These are phyloP conservation scores for Melierax canorus DNA, from an alignment of 2,113 vertebrate species.

Conservation along the genomic window DNA sequence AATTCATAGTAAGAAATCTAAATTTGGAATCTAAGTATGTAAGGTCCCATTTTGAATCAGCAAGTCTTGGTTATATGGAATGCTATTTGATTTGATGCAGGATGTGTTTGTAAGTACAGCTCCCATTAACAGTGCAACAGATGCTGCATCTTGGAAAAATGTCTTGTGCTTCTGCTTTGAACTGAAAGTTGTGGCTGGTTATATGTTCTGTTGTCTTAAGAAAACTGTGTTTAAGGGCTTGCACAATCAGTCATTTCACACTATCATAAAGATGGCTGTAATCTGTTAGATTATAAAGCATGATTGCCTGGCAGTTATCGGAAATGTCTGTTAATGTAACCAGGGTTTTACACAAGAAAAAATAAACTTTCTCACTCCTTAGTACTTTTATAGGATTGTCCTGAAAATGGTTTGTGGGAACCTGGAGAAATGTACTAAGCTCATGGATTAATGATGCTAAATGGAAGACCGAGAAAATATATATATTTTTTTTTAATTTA, in stretches of 20 bases:
- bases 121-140: not conserved
- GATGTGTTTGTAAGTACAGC: not conserved
- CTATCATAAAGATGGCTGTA: not conserved
- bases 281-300: not conserved
- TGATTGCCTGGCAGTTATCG: not conserved
- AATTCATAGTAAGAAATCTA: not conserved
- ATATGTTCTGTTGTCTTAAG: not conserved
- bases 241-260: not conserved
- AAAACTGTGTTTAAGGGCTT: not conserved
- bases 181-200: not conserved
- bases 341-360: not conserved
- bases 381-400: not conserved
- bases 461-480: not conserved
- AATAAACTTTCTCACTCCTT: not conserved
- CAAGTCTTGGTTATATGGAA: not conserved
- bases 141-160: not conserved
- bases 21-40: not conserved
- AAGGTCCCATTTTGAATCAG: not conserved
- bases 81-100: not conserved
- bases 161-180: not conserved
- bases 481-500: too few relatives aligned
- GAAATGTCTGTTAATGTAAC: not conserved
- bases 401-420: not conserved
- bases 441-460: not conserved
- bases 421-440: not conserved